These are phyloP conservation scores for Periplaneta americana DNA, from an alignment of 1,140 invertebrate species.

Conservation along the genomic window DNA sequence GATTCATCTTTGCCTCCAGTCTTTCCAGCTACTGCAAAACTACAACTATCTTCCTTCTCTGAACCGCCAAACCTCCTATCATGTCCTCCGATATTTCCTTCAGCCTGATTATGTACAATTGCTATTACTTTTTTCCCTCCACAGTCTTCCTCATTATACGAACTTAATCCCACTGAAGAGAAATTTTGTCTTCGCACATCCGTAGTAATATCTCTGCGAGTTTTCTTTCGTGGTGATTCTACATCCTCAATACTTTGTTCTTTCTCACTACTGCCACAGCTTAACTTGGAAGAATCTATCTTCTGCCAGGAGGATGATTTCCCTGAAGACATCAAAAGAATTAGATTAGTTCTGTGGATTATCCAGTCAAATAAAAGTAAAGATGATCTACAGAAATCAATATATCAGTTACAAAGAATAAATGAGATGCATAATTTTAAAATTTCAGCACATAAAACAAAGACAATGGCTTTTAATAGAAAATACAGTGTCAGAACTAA, in stretches of 20 bases:
- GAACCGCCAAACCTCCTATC: not conserved
- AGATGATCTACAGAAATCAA: no score
- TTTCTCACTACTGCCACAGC: not conserved
- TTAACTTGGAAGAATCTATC: not conserved
- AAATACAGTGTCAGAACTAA: no score
- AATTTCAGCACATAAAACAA: no score
- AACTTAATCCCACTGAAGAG: not conserved
- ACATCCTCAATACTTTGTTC: not conserved
- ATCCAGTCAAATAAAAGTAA: no score
- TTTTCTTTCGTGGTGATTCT: not conserved
- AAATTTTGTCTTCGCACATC: not conserved
- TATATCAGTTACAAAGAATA: no score
- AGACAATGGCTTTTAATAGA: no score
- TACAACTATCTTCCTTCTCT: not conserved
- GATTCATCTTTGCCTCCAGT: not conserved
- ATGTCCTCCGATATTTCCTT: not conserved
- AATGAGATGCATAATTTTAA: no score
- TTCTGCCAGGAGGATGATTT: not conserved
- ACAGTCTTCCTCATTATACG: not conserved
- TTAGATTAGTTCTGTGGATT: no score
- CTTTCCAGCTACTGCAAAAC: not conserved
- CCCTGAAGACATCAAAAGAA: not conserved
- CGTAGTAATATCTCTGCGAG: not conserved
- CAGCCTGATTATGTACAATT: not conserved
- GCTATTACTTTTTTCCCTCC: not conserved